Evolutionary conservation across 2,888 invertebrate genomes (phyloP), one percentile per base, ranked within the genome.

Genomic region (Dryococelus australis): DNA sequence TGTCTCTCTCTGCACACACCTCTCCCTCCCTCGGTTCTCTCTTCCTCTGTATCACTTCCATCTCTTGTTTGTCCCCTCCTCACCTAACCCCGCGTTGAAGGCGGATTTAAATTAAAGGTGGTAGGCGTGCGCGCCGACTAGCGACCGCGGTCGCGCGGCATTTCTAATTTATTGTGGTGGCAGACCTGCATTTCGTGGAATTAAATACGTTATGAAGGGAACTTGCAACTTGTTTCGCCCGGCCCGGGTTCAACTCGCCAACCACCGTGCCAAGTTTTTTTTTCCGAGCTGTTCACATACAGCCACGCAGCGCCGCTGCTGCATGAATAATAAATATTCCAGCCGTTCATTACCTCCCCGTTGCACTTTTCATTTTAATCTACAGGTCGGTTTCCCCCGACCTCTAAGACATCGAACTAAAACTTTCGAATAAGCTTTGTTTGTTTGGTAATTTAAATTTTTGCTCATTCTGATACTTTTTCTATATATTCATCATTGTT

Each of bases 141-240:
- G 65, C 65, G 65, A 47, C 65, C 65, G 65, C 65, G 65, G 65
- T n/a, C 65, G 65, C 65, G 65, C 65, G 65, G 65, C 65, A 65
- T 65, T 65, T 65, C 65, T 65, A 65, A 65, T 65, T 65, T 65
- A 65, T 65, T 65, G 65, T 65, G 65, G 65, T 65, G 65, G 65
- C 65, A 20, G 65, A 65, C 65, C 65, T 65, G 65, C 65, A 65
- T 20, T n/a, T 65, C 65, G 65, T n/a, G 65, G 65, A 65, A 65
- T 65, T 65, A 65, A 65, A 65, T 65, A 65, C 65, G 65, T 65
- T 65, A 65, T 65, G 65, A 65, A 65, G 65, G 65, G 65, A n/a
- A 65, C 65, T 65, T 65, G 65, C 65, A n/a, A 65, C 65, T 65
- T 65, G 65, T 65, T 65, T n/a, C 65, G 65, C 65, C n/a, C 65